phyloP scores from a whole-genome alignment of 2,797 vertebrate genomes.

The Notoglanidium macrostoma region DNA sequence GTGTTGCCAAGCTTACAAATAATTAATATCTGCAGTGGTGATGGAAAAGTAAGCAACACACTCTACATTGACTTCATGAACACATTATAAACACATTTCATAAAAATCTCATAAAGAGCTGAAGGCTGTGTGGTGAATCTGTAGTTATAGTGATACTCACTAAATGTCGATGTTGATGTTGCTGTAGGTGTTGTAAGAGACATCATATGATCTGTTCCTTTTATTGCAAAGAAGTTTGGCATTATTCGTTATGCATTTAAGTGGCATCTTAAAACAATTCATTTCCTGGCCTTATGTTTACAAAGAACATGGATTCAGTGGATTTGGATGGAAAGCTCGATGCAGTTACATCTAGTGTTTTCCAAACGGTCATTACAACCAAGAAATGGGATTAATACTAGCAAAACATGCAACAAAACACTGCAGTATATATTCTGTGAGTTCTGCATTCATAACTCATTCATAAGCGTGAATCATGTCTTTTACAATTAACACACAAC shows the following conservation, averaged over 20 bases:
- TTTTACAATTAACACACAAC: not conserved
- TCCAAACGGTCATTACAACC: not conserved
- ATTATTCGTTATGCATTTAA: constrained; percentile 3
- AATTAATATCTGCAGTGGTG: not conserved
- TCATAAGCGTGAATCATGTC: not conserved
- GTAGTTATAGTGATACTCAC: constrained; percentile 13
- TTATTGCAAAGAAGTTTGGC: not conserved
- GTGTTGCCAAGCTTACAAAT: not conserved
- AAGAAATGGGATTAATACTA: not conserved
- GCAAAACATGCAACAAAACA: too few relatives aligned
- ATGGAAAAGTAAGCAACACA: not conserved
- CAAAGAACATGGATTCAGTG: not conserved
- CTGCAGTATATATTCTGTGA: not conserved
- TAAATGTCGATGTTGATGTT: fast-evolving
- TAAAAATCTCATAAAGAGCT: not conserved
- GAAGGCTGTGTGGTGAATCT: not conserved
- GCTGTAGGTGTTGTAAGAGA: fast-evolving
- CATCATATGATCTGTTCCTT: too few relatives aligned
- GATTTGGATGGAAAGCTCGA: not conserved
- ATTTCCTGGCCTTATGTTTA: not conserved
- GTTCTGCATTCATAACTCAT: not conserved
- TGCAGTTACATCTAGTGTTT: not conserved
- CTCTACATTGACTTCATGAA: not conserved
- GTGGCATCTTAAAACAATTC: not conserved
- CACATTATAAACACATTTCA: not conserved